phyloP scores from a whole-genome alignment of 2,888 invertebrate genomes.

The Liopterus haemorrhoidalis region DNA sequence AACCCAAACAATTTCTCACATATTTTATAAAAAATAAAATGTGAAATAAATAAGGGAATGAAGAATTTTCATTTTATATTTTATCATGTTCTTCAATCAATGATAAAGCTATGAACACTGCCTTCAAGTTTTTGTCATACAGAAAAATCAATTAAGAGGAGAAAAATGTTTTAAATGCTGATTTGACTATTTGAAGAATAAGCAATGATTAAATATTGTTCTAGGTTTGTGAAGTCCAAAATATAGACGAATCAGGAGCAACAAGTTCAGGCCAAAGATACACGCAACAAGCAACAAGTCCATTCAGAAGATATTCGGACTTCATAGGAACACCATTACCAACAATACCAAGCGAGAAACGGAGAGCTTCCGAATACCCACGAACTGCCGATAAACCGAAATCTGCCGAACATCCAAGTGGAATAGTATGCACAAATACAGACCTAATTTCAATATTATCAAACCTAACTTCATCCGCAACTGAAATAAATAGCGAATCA shows the following conservation, averaged over 20 bases:
- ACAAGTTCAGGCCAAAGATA: constrained; percentile 51
- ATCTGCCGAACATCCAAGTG: constrained; percentile 40
- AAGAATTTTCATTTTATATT: too few species aligned
- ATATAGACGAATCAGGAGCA: constrained; percentile 61
- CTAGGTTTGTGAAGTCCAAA: constrained; percentile 71
- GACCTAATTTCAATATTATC: constrained; percentile 74
- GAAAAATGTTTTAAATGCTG: too few species aligned
- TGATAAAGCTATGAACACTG: too few species aligned
- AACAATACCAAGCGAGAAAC: constrained; percentile 54
- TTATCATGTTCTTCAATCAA: too few species aligned
- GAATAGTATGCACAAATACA: constrained; percentile 75
- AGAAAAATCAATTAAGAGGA: too few species aligned
- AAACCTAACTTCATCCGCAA: constrained; percentile 71
- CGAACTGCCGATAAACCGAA: constrained; percentile 36
- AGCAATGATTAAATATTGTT: constrained; percentile 42
- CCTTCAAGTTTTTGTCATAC: too few species aligned
- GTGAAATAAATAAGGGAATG: too few species aligned
- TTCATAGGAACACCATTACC: constrained; percentile 58
- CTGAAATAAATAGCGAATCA: constrained; percentile 64
- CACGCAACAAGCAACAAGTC: constrained; percentile 46
- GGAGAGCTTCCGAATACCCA: constrained; percentile 71
- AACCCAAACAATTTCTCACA: too few species aligned
- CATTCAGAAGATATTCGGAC: constrained; percentile 65
- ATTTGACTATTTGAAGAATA: too few species aligned
- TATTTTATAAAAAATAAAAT: too few species aligned